phyloP scores from a whole-genome alignment of 37 sponge, comb jelly and placozoan genomes.

The Tethya wilhelma region DNA sequence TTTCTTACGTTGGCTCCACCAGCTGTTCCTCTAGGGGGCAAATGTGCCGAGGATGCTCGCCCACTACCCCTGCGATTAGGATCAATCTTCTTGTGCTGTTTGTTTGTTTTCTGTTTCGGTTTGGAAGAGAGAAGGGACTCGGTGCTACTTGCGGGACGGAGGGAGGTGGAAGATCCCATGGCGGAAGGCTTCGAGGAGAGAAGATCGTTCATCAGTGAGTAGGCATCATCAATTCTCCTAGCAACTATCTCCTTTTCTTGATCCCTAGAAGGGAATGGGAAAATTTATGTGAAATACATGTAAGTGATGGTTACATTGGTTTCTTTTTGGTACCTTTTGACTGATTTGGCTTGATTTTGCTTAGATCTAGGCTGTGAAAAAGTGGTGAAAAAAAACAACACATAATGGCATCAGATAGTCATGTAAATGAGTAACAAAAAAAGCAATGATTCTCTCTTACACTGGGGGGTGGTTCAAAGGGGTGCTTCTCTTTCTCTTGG shows the following conservation, averaged over 20 bases:
- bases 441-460: background rate
- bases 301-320: background rate
- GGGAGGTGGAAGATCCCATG: background rate
- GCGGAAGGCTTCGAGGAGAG: conserved; percentile 32
- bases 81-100: background rate
- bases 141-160: background rate
- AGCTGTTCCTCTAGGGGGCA: conserved; percentile 9
- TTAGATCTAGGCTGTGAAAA: background rate
- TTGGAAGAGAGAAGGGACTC: background rate
- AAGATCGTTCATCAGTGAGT: conserved; percentile 58
- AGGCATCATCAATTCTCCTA: conserved; percentile 57
- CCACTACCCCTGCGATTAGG: no score
- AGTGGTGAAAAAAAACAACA: background rate
- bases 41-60: background rate
- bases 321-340: background rate
- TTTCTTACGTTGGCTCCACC: no score
- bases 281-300: background rate
- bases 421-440: no score
- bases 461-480: background rate
- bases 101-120: background rate
- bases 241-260: conserved; percentile 31
- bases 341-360: no score
- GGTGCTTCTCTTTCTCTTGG: background rate
- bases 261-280: background rate
- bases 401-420: no score